Conservation (phyloP, 53 echinoderm and acorn worm genomes). For the Paelopatides confundens region DNA sequence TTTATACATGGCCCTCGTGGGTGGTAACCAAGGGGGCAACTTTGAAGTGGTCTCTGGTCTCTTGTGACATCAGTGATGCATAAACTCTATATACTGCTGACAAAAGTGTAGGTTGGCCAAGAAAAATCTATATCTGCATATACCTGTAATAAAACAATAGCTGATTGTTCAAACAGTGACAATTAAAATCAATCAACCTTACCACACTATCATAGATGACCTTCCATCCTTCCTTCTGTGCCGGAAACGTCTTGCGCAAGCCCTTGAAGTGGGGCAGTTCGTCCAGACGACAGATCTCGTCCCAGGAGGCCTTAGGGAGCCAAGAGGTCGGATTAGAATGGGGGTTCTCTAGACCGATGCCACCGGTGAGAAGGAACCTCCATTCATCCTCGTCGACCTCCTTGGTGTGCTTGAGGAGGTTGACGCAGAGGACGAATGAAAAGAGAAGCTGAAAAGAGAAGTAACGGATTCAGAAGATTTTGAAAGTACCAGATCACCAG, state of each 20-base stretch:
- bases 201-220: conserved; percentile 89
- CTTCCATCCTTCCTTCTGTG: conserved; percentile 99
- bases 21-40: no score
- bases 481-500: no score
- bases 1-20: no score
- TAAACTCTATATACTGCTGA: no score
- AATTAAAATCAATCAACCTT: conserved; percentile 28
- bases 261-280: conserved; percentile 87
- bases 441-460: conserved; percentile 81
- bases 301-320: conserved; percentile 94
- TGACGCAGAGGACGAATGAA: conserved; percentile 93
- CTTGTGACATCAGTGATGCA: no score
- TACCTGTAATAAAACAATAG: background rate
- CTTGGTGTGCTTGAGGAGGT: conserved; percentile 93
- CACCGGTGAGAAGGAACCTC: conserved; percentile 97
- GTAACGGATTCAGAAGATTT: background rate
- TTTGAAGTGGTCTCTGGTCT: no score
- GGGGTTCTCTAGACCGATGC: conserved; percentile 97
- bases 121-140: conserved; percentile 57
- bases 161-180: no score
- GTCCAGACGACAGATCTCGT: conserved; percentile 83
- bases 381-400: conserved; percentile 97
- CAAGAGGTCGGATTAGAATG: conserved; percentile 99
- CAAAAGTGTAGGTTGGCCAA: conserved; percentile 77
- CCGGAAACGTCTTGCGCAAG: conserved; percentile 95